A percentile compares a stretch with the other conserved stretches of the same genome.
phyloP scores from a whole-genome alignment of 2,113 vertebrate species.

The Vulpes vulpes region DNA sequence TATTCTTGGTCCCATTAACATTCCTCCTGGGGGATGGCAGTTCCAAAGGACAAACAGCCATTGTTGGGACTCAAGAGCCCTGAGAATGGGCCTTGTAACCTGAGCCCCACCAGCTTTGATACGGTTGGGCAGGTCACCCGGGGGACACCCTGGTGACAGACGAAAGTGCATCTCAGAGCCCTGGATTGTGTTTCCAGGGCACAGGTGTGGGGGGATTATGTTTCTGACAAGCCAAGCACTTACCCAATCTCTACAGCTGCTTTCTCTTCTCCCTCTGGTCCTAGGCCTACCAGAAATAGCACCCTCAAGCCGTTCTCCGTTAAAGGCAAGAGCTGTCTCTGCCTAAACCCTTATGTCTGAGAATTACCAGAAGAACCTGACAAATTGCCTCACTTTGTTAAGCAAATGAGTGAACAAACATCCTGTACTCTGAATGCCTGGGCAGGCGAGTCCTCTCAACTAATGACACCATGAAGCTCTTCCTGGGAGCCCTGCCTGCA shows the following conservation, averaged over 20 bases:
- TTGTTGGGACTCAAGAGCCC: conserved; percentile 72
- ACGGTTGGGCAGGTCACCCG: conserved; percentile 28
- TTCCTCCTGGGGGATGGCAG: conserved; percentile 77
- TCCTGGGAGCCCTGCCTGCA: accelerated
- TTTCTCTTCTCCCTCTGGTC: conserved; percentile 61
- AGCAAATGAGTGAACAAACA: neutral
- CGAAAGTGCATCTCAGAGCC: conserved; percentile 80
- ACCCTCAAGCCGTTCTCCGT: conserved; percentile 31
- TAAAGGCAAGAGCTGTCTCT: conserved; percentile 67
- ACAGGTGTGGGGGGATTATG: conserved; percentile 89
- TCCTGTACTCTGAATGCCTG: neutral
- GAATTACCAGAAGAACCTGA: conserved; percentile 45
- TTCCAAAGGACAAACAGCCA: conserved; percentile 82
- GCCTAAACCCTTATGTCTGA: neutral
- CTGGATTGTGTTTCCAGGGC: conserved; percentile 70
- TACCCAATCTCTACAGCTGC: conserved; percentile 70
- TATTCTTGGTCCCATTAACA: conserved; percentile 83
- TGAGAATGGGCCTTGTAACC: conserved; percentile 77
- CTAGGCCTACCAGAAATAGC: conserved; percentile 53
- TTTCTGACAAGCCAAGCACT: conserved; percentile 78
- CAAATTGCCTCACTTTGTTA: conserved; percentile 77
- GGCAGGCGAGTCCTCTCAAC: neutral
- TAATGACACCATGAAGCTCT: neutral
- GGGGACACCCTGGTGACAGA: conserved; percentile 83
- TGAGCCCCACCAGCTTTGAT: conserved; percentile 78